These are phyloP conservation scores for Monopis laevigella DNA, from an alignment of 2,888 invertebrate genomes.

Conservation along the genomic window DNA sequence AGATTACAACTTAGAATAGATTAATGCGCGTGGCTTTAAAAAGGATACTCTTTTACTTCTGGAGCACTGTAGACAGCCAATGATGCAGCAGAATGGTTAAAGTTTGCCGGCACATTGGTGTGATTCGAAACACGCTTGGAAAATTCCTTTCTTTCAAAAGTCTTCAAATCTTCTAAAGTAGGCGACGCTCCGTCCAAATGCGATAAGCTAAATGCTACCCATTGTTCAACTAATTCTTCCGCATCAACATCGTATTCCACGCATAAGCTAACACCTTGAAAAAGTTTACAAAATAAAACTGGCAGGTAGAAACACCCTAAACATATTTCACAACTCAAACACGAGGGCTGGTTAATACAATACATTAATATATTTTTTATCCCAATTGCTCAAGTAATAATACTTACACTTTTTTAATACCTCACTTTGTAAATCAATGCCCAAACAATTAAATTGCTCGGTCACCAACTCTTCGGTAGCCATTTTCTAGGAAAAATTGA, in stretches of 20 bases:
- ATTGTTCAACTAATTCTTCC: constrained; percentile 78
- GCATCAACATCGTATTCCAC: constrained; percentile 70
- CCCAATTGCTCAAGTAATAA: constrained; percentile 1
- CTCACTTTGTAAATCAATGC: constrained; percentile 62
- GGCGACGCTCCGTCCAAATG: constrained; percentile 70
- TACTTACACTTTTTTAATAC: constrained; percentile 68
- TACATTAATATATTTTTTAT: too few species aligned
- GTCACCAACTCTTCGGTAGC: constrained; percentile 65
- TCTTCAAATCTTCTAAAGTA: constrained; percentile 64
- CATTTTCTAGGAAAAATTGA: constrained; percentile 51
- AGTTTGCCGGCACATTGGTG: constrained; percentile 6
- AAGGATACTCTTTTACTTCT: constrained; percentile 52
- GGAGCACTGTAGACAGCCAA: constrained; percentile 43
- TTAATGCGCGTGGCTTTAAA: constrained; percentile 23
- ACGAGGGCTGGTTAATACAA: too few species aligned
- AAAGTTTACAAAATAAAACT: constrained; percentile 21
- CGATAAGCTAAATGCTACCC: constrained; percentile 80
- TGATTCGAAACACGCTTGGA: constrained; percentile 43
- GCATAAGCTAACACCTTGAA: constrained; percentile 71
- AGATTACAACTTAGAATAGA: not conserved
- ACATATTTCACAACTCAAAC: constrained; percentile 28
- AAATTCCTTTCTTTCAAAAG: constrained; percentile 73
- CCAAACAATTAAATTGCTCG: constrained; percentile 71
- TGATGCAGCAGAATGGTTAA: constrained; percentile 39
- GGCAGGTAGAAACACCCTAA: constrained; percentile 43